Evolutionary conservation across 1,140 invertebrate species (phyloP), one percentile per base, ranked within the genome.

Genomic region (Solenopsis invicta): DNA sequence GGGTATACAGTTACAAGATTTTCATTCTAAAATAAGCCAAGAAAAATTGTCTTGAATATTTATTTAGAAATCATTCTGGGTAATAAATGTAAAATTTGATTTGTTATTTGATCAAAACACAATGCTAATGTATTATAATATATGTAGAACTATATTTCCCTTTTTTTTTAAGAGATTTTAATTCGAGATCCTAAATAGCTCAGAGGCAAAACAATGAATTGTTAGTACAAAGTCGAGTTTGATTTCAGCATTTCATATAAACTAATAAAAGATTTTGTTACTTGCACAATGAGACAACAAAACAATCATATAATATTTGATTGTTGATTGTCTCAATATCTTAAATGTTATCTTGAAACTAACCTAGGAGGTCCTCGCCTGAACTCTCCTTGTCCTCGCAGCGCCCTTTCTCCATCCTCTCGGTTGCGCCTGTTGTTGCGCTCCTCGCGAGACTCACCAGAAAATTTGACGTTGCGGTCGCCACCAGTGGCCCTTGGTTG

Each of bases 341-440:
- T 54, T 59, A 69, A 21, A 16, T 61, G 75, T 90, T 61, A 16
- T 18, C 10, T 66, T n/a, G 69, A 72, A 87, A 93, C 92, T 88
- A 91, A 95, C 93, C 94, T 93, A 86, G 92, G 91, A 86, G 93
- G 93, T 88, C 94, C 94, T 87, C 95, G 93, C 76, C 94, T 93
- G 34, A 90, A 77, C 45, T 95, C 94, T 82, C 92, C 93, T 54
- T 95, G 94, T 45, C 87, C 90, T 66, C 94, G 95, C 66, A 93
- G 91, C n/a, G 91, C 89, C 66, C 94, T 91, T 4, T 95, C 94
- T 81, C 96, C 94, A 88, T 98, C 97, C 91, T 98, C 97, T 18
- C 97, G 96, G 93, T 98, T 97, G 87, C 97, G 96, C 77, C 97
- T 96, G 91, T 98, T 98, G 92, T 97, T 97, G 78, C 97, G 95